phyloP scores from a whole-genome alignment of 2,113 vertebrate species.

The Antechinus stuartii region DNA sequence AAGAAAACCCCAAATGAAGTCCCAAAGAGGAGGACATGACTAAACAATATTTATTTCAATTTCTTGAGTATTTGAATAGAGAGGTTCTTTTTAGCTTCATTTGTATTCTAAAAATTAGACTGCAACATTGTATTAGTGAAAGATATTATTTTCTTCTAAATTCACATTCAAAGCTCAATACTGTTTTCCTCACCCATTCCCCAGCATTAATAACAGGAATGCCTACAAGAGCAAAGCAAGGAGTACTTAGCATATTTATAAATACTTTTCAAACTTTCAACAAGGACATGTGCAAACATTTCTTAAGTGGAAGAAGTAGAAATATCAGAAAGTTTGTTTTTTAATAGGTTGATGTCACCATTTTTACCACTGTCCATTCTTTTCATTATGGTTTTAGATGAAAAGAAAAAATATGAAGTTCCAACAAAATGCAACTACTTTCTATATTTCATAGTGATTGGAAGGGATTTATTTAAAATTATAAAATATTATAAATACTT shows the following conservation, averaged over 20 bases:
- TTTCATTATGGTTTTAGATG: constrained; percentile 14
- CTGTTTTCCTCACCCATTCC: background rate
- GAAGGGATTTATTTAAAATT: constrained; percentile 36
- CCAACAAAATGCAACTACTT: constrained; percentile 33
- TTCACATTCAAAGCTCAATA: background rate
- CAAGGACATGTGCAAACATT: constrained; percentile 9
- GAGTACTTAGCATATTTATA: constrained; percentile 35
- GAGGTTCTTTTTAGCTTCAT: background rate
- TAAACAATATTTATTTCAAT: background rate
- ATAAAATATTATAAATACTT: constrained; percentile 22
- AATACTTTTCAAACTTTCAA: constrained; percentile 17
- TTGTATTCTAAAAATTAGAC: background rate
- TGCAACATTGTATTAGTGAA: background rate
- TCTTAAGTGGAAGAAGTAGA: constrained; percentile 1
- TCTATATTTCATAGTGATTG: constrained; percentile 11
- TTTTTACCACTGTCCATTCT: constrained; percentile 22
- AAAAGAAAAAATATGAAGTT: constrained; percentile 12
- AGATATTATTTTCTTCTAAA: background rate
- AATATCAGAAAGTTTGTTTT: constrained; percentile 28
- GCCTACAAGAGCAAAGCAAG: background rate
- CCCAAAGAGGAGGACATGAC: too few species aligned
- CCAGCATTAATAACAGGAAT: background rate
- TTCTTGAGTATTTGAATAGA: background rate
- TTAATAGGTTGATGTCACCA: background rate
- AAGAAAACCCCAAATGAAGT: too few species aligned